Base-by-base conservation (phyloP, 2,888 invertebrate genomes). In the Bibio marci region DNA sequence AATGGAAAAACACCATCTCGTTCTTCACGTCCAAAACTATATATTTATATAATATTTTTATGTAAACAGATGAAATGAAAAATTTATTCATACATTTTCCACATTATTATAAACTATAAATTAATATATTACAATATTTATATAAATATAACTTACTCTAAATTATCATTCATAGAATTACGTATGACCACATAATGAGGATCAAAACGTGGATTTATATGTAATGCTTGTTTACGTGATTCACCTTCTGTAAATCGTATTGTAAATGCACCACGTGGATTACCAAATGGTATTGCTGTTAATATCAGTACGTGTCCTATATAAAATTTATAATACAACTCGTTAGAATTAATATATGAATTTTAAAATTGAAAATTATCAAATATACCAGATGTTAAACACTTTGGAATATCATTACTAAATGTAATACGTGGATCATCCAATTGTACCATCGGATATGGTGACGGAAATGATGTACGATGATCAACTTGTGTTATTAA, bases 401-500 rank as follows among this genome's bases (percentile, higher is more conserved):
- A 47, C 41, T 58, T 57, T 1, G 62, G 62, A 25, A 52, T 48
- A 45, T 62, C 62, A 42, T 59, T 59, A 43, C 57, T 59, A 22
- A 61, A 62, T 1, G 54, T 46, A 38, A 30, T 35, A 17, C 30
- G 28, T 8, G 39, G 37, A 39, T 58, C 57, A 1, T 58, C 57
- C 3, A 53, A 49, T 27, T 62, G 62, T 41, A 60, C 48, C 7
- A 57, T 54, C n/a, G 62, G 62, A 56, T 59, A 59, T 10, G 61
- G 58, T 46, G 54, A 53, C 22, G 62, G 62, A 35, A 55, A 62
- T 2, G 55, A 46, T 2, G 55, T 49, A 4, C 62, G 57, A 49
- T 62, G 62, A 49, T 62, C 62, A 4, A 62, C 55, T 46, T 62
- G 62, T 40, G 56, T 59, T 18, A 62, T 52, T 19, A 52, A 53